phyloP scores from a whole-genome alignment of 2,797 vertebrate species.

The Carduelis carduelis region DNA sequence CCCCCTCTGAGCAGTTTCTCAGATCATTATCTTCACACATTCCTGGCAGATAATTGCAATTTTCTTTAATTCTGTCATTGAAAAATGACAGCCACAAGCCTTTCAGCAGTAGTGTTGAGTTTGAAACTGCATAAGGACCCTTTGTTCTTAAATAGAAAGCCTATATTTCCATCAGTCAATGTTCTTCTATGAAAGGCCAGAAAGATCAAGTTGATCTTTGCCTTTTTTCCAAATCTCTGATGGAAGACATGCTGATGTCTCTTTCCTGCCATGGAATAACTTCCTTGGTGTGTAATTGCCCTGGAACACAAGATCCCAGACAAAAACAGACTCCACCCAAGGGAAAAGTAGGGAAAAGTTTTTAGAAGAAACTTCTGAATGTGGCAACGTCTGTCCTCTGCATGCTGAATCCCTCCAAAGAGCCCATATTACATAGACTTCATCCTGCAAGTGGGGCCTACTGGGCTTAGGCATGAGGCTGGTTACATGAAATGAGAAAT shows the following conservation, averaged over 20 bases:
- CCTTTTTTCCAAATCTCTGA: not conserved
- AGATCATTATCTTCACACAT: constrained; percentile 45
- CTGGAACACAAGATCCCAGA: not conserved
- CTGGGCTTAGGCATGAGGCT: not conserved
- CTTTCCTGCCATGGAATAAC: not conserved
- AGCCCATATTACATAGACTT: not conserved
- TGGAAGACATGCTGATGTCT: not conserved
- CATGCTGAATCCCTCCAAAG: not conserved
- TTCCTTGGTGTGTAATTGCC: not conserved
- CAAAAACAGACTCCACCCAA: not conserved
- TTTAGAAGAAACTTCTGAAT: not conserved
- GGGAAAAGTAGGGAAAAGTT: not conserved
- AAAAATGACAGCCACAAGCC: not conserved
- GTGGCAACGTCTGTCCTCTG: not conserved
- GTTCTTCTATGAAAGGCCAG: constrained; percentile 28
- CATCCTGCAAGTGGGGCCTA: not conserved
- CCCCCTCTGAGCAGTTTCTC: not conserved
- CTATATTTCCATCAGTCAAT: not conserved
- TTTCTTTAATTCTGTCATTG: constrained; percentile 45
- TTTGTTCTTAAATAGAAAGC: constrained; percentile 47
- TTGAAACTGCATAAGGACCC: constrained; percentile 6
- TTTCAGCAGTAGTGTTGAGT: not conserved
- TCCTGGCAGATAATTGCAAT: constrained; percentile 45
- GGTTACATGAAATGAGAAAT: not conserved
- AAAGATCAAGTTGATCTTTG: constrained; percentile 9